Percentiles rank a stretch among this genome's conserved stretches.
These are phyloP conservation scores for Prietella phreatophila DNA, from an alignment of 2,113 vertebrate genomes.

Conservation along the genomic window DNA sequence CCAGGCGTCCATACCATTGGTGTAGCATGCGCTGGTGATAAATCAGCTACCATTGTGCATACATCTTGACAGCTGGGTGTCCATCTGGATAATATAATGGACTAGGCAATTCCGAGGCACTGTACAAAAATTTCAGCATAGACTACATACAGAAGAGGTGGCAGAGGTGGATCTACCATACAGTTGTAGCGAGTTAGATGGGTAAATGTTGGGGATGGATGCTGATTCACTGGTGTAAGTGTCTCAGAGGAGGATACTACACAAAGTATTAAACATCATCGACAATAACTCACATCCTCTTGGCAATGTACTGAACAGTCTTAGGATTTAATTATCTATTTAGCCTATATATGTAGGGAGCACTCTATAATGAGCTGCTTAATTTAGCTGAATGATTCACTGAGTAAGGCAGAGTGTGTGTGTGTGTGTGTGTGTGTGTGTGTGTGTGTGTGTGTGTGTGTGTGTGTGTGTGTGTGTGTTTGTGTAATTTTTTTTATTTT, in stretches of 20 bases:
- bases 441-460: too few species aligned
- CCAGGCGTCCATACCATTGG: not conserved
- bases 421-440: too few species aligned
- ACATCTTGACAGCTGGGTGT: conserved; percentile 6
- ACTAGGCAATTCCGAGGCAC: not conserved
- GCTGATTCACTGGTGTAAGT: conserved; percentile 5
- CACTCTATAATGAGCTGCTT: not conserved
- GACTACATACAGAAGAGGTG: not conserved
- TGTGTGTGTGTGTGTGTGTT: too few species aligned
- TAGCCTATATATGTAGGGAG: not conserved
- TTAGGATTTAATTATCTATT: not conserved
- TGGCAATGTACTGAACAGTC: not conserved
- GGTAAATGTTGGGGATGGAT: not conserved
- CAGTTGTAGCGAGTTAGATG: not conserved
- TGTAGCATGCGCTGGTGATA: not conserved
- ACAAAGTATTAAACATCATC: not conserved
- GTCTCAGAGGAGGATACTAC: not conserved
- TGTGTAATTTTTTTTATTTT: too few species aligned
- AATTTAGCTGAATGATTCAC: not conserved
- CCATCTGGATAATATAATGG: not conserved
- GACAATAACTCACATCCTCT: not conserved
- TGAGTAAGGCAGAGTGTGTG: not conserved
- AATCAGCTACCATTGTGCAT: not conserved
- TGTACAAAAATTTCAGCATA: not conserved
- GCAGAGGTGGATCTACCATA: not conserved